Conservation (phyloP, 2,797 vertebrate genomes). For the Coendou prehensilis region DNA sequence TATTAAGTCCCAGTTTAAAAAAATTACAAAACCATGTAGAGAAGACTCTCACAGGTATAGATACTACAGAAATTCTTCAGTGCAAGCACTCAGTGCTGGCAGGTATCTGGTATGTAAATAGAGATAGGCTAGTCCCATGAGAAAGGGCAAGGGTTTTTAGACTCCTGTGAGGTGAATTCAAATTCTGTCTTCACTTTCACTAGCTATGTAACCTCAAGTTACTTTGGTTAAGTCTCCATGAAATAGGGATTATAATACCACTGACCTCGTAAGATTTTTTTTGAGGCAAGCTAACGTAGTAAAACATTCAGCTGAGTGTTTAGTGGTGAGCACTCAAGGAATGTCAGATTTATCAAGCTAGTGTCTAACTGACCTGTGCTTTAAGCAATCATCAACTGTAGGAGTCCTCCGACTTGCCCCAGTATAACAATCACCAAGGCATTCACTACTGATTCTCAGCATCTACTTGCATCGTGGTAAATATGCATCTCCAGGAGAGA, state of each 20-base stretch:
- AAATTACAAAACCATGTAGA: background rate
- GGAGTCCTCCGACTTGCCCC: background rate
- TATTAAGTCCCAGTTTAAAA: conserved; percentile 10
- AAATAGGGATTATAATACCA: background rate
- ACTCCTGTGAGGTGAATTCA: background rate
- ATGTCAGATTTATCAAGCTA: background rate
- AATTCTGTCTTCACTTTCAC: background rate
- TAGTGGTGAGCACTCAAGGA: background rate
- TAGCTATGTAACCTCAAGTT: background rate
- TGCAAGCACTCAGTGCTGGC: background rate
- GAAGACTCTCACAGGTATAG: background rate
- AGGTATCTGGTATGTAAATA: background rate
- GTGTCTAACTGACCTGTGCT: background rate
- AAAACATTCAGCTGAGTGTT: background rate
- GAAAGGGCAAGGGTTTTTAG: background rate
- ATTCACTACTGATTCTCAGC: background rate
- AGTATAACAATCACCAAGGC: background rate
- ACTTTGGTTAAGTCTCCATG: background rate
- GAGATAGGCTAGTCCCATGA: background rate
- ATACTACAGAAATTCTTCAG: background rate
- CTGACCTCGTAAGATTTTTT: background rate
- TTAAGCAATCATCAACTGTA: background rate
- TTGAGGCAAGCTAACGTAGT: background rate
- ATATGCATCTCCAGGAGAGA: background rate
- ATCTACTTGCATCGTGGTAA: background rate